These are phyloP conservation scores for Tapirus indicus DNA, from an alignment of 2,797 vertebrate species.

Conservation along the genomic window DNA sequence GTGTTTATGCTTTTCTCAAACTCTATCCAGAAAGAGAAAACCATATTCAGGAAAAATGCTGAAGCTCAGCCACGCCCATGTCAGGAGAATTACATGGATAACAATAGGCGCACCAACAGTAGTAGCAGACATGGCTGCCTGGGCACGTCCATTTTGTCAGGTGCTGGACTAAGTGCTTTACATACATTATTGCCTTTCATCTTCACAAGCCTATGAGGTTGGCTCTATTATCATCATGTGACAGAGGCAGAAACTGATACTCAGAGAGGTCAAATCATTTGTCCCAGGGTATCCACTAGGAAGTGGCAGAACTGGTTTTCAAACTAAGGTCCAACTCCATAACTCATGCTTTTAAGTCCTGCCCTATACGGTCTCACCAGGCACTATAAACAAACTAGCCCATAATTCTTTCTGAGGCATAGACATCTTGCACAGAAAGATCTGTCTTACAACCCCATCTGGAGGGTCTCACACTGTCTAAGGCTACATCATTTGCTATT, in stretches of 20 bases:
- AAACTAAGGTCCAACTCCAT: neutral
- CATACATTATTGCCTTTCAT: constrained; percentile 32
- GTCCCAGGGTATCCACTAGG: neutral
- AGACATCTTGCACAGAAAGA: constrained; percentile 4
- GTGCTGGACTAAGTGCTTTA: neutral
- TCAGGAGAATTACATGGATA: neutral
- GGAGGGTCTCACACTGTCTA: neutral
- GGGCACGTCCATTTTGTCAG: neutral
- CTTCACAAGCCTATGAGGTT: neutral
- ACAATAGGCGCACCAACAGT: neutral
- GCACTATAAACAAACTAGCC: neutral
- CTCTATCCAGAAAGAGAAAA: constrained; percentile 32
- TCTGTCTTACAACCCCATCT: neutral
- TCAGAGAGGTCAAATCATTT: constrained; percentile 14
- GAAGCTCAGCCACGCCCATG: neutral
- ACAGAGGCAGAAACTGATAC: constrained; percentile 27
- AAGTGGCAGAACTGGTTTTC: constrained; percentile 32
- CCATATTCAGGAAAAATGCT: neutral
- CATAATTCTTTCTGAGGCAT: neutral
- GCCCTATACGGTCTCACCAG: neutral
- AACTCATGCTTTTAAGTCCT: constrained; percentile 37
- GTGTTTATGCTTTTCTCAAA: neutral
- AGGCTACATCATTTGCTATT: constrained; percentile 6
- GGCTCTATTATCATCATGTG: constrained; percentile 70
- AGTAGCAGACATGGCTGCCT: neutral